Percentiles rank a stretch among this genome's conserved stretches.
Evolutionary conservation across 2,113 vertebrate genomes (phyloP).

Genomic region (Phalacrocorax carbo): DNA sequence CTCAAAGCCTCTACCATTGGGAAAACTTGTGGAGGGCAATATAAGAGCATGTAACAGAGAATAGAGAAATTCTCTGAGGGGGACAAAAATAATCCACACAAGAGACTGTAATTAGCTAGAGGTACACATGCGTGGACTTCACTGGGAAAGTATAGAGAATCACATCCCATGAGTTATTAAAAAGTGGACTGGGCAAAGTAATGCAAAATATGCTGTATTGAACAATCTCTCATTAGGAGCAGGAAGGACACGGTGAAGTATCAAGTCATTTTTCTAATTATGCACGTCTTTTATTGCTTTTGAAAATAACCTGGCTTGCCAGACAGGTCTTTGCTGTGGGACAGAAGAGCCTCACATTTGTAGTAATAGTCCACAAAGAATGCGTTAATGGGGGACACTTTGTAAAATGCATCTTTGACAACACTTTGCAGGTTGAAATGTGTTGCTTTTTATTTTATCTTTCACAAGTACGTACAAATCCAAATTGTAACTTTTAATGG

Average conservation of each 20-base stretch:
- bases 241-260: background rate
- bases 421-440: background rate
- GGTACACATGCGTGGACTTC: background rate
- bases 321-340: background rate
- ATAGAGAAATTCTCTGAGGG: background rate
- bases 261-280: background rate
- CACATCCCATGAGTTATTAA: background rate
- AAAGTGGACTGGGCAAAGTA: background rate
- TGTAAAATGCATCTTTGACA: background rate
- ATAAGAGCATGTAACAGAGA: background rate
- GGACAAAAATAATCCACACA: background rate
- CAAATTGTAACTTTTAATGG: background rate
- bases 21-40: background rate
- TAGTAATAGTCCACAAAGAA: background rate
- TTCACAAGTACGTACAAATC: background rate
- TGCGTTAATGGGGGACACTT: background rate
- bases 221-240: background rate
- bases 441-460: background rate
- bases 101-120: background rate
- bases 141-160: background rate
- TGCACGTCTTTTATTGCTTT: background rate
- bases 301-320: background rate
- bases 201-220: background rate
- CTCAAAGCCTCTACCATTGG: background rate
- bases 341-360: background rate